A percentile compares a stretch with the other conserved stretches of the same genome.
phyloP scores from a whole-genome alignment of 92 coral and sea anemone genomes.

The Epizoanthus illoricatus region DNA sequence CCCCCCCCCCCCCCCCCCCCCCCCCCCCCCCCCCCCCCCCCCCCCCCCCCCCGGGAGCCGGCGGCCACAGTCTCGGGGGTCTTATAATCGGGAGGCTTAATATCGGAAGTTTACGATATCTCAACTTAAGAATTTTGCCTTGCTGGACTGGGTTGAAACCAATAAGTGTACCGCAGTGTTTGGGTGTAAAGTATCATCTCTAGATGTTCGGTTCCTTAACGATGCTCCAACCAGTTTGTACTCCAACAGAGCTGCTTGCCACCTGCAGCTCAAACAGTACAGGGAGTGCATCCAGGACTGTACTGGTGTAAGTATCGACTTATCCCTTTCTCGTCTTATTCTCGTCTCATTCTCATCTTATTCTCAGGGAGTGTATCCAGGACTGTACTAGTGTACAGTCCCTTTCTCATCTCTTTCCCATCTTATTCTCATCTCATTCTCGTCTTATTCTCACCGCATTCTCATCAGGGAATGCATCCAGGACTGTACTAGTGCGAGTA shows the following conservation, averaged over 20 bases:
- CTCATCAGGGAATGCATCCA: slow-evolving; percentile 74
- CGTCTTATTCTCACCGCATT: not conserved
- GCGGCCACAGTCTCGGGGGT: too few relatives aligned
- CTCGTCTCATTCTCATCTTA: not conserved
- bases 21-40: too few relatives aligned
- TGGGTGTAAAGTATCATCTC: not conserved
- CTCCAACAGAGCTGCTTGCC: slow-evolving; percentile 98
- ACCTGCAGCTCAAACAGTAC: slow-evolving; percentile 88
- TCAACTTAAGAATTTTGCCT: too few relatives aligned
- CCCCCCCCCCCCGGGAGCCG: too few relatives aligned
- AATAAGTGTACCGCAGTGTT: not conserved
- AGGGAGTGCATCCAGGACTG: slow-evolving; percentile 93
- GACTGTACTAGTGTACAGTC: not conserved
- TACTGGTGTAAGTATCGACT: slow-evolving; percentile 63
- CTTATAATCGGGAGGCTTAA: too few relatives aligned
- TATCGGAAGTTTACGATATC: too few relatives aligned
- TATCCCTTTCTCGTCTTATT: not conserved
- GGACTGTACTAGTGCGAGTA: slow-evolving; percentile 84
- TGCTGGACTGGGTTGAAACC: too few relatives aligned
- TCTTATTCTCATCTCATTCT: too few relatives aligned
- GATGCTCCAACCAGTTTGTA: slow-evolving; percentile 47
- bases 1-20: too few relatives aligned
- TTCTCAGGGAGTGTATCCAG: too few relatives aligned
- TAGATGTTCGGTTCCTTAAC: slow-evolving; percentile 6
- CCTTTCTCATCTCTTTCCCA: not conserved